Evolutionary conservation across 2,113 vertebrate genomes (phyloP).

Genomic region (Erythrolamprus reginae): DNA sequence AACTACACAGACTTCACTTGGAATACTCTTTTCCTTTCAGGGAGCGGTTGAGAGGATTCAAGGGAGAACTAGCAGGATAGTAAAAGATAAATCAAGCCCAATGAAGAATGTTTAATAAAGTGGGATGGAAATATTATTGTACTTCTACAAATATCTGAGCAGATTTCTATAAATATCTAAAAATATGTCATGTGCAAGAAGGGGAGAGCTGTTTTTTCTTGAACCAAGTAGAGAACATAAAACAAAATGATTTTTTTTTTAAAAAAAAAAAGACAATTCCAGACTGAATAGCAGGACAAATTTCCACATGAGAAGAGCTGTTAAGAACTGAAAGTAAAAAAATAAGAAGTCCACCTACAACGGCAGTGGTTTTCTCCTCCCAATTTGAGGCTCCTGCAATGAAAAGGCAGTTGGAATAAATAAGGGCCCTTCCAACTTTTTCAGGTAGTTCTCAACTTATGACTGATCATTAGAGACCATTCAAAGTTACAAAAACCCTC

Average conservation of each 20-base stretch:
- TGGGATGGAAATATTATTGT: neutral
- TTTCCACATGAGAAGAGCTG: neutral
- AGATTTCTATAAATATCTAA: neutral
- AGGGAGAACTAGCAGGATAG: neutral
- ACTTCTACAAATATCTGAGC: neutral
- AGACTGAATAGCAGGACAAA: neutral
- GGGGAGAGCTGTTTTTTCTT: neutral
- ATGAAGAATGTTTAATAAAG: neutral
- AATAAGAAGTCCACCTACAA: neutral
- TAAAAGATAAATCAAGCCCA: neutral
- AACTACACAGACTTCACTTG: neutral
- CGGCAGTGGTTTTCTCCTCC: neutral
- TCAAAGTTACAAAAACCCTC: neutral
- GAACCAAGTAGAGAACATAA: neutral
- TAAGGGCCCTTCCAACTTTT: neutral
- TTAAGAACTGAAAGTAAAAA: neutral
- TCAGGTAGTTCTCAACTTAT: neutral
- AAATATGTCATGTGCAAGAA: neutral
- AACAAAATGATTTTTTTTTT: neutral
- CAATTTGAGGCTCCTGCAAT: neutral
- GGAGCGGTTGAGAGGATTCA: neutral
- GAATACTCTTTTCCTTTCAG: neutral
- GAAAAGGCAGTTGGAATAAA: neutral
- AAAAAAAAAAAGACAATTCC: neutral
- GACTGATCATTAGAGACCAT: neutral